Evolutionary conservation across 2,888 invertebrate species (phyloP).

Genomic region (Drosophila crucigera): DNA sequence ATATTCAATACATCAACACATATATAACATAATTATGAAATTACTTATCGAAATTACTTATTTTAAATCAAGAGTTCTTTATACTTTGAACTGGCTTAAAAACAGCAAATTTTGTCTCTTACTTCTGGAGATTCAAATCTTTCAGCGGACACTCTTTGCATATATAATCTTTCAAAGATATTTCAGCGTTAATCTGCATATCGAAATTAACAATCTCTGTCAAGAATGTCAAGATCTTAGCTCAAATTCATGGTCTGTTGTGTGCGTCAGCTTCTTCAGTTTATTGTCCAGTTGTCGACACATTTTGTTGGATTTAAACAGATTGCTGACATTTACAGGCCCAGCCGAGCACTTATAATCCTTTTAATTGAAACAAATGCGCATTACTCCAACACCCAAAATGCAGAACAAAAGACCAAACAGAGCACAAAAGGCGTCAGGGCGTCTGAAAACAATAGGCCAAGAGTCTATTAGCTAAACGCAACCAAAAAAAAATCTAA

Average conservation of each 20-base stretch:
- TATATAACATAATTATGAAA: neutral
- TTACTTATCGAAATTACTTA: neutral
- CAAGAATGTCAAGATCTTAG: neutral
- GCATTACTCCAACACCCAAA: slow-evolving; percentile 47
- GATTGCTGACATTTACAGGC: slow-evolving; percentile 50
- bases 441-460: slow-evolving; percentile 77
- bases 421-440: slow-evolving; percentile 77
- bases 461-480: slow-evolving; percentile 64
- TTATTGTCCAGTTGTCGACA: slow-evolving; percentile 69
- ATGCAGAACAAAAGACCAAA: slow-evolving; percentile 42
- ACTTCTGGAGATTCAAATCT: neutral
- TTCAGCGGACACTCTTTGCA: neutral
- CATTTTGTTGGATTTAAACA: slow-evolving; percentile 53
- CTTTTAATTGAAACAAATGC: slow-evolving; percentile 81
- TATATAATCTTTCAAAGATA: neutral
- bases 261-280: slow-evolving; percentile 8
- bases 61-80: neutral
- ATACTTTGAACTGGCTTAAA: neutral
- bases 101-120: neutral
- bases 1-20: neutral
- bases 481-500: slow-evolving; percentile 30
- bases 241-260: slow-evolving; percentile 18
- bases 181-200: slow-evolving; percentile 11
- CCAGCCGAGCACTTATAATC: slow-evolving; percentile 53
- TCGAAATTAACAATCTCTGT: slow-evolving; percentile 2